Conservation (phyloP, 2,113 vertebrate genomes). For the Coryphaenoides rupestris region DNA sequence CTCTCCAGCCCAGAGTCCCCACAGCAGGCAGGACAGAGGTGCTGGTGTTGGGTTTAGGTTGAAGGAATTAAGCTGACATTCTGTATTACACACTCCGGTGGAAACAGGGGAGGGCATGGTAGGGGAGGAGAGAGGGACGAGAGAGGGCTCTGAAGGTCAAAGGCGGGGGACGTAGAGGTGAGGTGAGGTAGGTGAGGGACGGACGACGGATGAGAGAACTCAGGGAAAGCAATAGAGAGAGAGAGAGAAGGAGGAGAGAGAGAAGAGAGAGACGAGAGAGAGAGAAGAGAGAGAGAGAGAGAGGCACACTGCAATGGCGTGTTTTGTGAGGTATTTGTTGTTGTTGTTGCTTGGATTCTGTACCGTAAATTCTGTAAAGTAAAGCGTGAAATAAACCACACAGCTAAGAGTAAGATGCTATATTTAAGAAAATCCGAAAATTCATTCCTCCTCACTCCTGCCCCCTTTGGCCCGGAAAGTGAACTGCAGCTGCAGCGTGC, state of each 20-base stretch:
- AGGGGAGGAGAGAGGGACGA: background rate
- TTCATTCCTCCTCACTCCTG: too few species aligned
- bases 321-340: too few species aligned
- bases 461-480: too few species aligned
- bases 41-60: conserved; percentile 23
- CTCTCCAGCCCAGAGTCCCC: background rate
- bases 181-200: background rate
- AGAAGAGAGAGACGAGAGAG: background rate
- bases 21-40: conserved; percentile 25
- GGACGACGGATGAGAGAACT: too few species aligned
- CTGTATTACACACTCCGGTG: conserved; percentile 36
- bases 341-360: too few species aligned
- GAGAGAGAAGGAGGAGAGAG: background rate
- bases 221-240: background rate
- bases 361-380: too few species aligned
- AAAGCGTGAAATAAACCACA: too few species aligned
- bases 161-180: background rate
- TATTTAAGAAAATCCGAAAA: too few species aligned
- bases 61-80: conserved; percentile 44
- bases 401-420: too few species aligned
- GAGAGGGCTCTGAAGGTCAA: background rate
- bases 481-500: too few species aligned
- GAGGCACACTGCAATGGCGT: too few species aligned
- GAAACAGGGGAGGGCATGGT: conserved; percentile 9
- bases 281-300: background rate